Conservation (phyloP, 2,888 invertebrate genomes). For the Machimus rusticus region DNA sequence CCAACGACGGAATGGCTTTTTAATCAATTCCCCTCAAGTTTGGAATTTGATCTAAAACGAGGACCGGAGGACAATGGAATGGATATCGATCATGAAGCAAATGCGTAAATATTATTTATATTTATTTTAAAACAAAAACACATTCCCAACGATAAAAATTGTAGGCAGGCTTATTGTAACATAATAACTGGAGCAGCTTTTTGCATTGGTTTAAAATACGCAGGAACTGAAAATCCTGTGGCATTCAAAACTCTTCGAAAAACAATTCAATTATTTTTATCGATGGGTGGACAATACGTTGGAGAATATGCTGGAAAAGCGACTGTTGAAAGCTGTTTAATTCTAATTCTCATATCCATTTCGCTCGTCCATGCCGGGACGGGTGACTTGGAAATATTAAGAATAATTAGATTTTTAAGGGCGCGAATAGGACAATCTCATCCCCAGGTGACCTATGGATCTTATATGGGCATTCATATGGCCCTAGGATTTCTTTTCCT, state of each 20-base stretch:
- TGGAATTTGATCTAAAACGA: conserved; percentile 80
- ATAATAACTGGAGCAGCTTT: conserved; percentile 94
- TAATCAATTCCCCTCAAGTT: conserved; percentile 78
- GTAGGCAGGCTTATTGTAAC: conserved; percentile 94
- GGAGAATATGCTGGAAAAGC: conserved; percentile 89
- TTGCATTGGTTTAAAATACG: conserved; percentile 91
- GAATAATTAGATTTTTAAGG: conserved; percentile 85
- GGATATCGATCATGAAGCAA: conserved; percentile 86
- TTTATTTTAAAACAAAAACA: conserved; percentile 7
- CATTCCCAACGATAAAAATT: background rate
- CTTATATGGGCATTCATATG: conserved; percentile 95
- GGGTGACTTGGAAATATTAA: conserved; percentile 83
- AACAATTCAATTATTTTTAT: conserved; percentile 59
- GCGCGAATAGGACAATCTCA: conserved; percentile 77
- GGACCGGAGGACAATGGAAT: conserved; percentile 72
- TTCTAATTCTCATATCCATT: conserved; percentile 78
- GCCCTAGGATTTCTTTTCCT: conserved; percentile 91
- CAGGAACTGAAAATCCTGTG: conserved; percentile 85
- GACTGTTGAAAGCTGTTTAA: conserved; percentile 88
- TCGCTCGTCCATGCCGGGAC: conserved; percentile 90
- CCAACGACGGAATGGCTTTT: conserved; percentile 87
- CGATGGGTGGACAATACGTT: conserved; percentile 70
- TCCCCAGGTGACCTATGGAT: conserved; percentile 83
- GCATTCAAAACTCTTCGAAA: conserved; percentile 76
- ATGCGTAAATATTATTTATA: conserved; percentile 73